Percentiles rank a stretch among this genome's conserved stretches.
Conservation (phyloP, 2,888 invertebrate species). For the Elysia crispata region DNA sequence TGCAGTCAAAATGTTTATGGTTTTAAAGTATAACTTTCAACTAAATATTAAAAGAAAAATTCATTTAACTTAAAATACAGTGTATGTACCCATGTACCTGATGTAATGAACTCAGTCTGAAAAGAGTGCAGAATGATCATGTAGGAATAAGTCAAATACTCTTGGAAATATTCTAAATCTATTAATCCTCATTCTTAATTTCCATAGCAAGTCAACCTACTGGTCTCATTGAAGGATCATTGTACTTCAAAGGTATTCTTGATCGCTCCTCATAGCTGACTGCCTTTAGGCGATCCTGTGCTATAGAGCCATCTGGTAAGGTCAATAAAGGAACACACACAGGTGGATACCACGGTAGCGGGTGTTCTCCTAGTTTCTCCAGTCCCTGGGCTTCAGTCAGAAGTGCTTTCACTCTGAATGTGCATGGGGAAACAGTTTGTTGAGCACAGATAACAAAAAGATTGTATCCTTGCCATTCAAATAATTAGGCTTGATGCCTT, state of each 20-base stretch:
- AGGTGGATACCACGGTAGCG: conserved; percentile 88
- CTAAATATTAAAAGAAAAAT: neutral
- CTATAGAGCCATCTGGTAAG: conserved; percentile 65
- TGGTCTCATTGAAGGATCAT: conserved; percentile 70
- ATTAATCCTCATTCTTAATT: no score
- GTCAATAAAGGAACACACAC: conserved; percentile 79
- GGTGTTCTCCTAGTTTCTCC: conserved; percentile 82
- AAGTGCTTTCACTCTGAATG: conserved; percentile 78
- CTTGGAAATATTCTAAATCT: no score
- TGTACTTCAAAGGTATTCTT: conserved; percentile 70
- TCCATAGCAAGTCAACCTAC: neutral
- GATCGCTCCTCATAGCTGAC: conserved; percentile 69
- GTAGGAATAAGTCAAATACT: no score
- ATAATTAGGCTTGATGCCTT: no score
- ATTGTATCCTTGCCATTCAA: neutral
- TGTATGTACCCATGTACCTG: no score
- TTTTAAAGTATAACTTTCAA: neutral
- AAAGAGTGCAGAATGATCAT: no score
- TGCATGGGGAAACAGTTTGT: neutral
- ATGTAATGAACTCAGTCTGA: no score
- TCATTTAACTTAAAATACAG: no score
- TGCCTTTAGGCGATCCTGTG: conserved; percentile 72
- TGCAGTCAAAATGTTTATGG: neutral
- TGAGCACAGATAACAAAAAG: neutral
- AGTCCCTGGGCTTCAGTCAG: conserved; percentile 83